These are phyloP conservation scores for Neodiprion fabricii DNA, from an alignment of 1,140 invertebrate genomes.

Conservation along the genomic window DNA sequence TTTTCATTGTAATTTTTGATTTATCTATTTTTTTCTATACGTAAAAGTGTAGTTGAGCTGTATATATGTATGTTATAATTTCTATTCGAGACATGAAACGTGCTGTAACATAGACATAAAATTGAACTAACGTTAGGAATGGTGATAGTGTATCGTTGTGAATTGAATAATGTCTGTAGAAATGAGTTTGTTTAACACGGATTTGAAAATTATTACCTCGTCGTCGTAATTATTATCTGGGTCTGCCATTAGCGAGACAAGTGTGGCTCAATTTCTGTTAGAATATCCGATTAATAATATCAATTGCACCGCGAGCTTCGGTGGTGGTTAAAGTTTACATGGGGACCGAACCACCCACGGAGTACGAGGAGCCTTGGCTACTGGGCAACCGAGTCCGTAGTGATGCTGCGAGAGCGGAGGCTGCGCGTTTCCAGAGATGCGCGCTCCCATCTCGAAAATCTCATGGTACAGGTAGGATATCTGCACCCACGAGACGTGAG, in stretches of 20 bases:
- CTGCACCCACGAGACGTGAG: background rate
- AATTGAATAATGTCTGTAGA: background rate
- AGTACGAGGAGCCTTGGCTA: constrained; percentile 6
- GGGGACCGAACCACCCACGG: constrained; percentile 6
- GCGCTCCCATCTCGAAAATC: constrained; percentile 2
- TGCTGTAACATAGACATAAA: background rate
- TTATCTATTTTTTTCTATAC: no score
- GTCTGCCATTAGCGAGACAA: constrained; percentile 3
- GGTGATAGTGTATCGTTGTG: constrained; percentile 2
- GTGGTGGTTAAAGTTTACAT: background rate
- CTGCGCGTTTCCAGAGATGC: background rate
- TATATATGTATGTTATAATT: no score
- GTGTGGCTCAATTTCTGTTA: background rate
- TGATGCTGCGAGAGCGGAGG: constrained; percentile 4
- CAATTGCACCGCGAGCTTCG: background rate
- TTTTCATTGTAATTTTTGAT: background rate
- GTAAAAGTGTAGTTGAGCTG: no score
- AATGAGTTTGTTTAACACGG: background rate
- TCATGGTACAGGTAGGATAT: constrained; percentile 2
- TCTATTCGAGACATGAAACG: no score
- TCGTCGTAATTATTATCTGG: constrained; percentile 5
- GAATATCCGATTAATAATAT: background rate
- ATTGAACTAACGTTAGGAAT: background rate
- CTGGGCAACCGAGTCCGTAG: constrained; percentile 6
- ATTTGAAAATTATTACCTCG: background rate